phyloP scores from a whole-genome alignment of 2,888 invertebrate genomes.

The Choreutis nemorana region DNA sequence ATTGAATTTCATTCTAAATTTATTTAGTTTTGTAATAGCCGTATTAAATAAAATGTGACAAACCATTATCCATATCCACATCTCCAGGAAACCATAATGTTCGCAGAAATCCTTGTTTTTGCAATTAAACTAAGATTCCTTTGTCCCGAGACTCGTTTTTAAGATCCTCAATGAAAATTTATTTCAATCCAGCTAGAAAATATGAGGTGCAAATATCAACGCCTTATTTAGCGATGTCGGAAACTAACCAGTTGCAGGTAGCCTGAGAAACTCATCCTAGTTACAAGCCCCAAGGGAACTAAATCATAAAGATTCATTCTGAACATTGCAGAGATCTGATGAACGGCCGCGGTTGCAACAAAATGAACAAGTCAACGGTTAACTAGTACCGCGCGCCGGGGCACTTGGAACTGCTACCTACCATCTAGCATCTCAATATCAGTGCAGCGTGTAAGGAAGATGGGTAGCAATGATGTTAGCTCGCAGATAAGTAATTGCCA shows the following conservation, averaged over 20 bases:
- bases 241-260: slow-evolving; percentile 47
- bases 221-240: slow-evolving; percentile 52
- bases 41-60: no score
- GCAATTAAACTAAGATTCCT: no score
- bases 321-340: slow-evolving; percentile 36
- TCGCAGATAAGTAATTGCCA: slow-evolving; percentile 35
- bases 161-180: slow-evolving; percentile 31
- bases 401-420: background rate
- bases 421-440: background rate
- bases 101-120: no score
- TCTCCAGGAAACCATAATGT: no score
- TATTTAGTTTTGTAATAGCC: no score
- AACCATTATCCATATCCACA: no score
- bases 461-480: slow-evolving; percentile 31
- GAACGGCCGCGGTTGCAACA: slow-evolving; percentile 30
- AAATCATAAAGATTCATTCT: slow-evolving; percentile 54
- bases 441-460: slow-evolving; percentile 32
- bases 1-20: no score
- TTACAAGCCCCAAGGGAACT: slow-evolving; percentile 26
- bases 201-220: slow-evolving; percentile 49
- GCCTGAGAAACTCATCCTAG: slow-evolving; percentile 50
- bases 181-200: slow-evolving; percentile 25
- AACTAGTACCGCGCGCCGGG: no score
- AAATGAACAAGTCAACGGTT: slow-evolving; percentile 9
- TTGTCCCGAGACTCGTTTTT: no score